Evolutionary conservation across 2,113 vertebrate genomes (phyloP).

Genomic region (Percina caprodes): DNA sequence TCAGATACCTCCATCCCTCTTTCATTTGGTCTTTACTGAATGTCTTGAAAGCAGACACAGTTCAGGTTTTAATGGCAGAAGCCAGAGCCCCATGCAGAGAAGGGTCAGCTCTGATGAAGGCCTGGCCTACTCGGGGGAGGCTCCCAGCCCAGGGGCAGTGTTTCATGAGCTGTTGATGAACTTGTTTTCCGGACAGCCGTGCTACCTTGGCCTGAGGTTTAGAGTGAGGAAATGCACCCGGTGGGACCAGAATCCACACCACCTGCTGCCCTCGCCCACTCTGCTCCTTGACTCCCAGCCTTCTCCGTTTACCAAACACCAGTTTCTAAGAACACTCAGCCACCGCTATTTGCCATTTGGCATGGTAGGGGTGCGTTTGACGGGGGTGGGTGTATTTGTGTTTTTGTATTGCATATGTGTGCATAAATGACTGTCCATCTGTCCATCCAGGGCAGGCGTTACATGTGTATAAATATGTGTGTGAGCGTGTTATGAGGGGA

Average conservation of each 20-base stretch:
- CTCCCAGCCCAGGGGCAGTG: constrained; percentile 27
- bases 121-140: constrained; percentile 10
- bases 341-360: constrained; percentile 74
- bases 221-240: constrained; percentile 74
- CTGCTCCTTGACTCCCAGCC: constrained; percentile 74
- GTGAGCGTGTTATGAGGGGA: constrained; percentile 66
- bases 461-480: constrained; percentile 52
- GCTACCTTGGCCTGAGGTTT: constrained; percentile 69
- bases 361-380: constrained; percentile 55
- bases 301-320: constrained; percentile 85
- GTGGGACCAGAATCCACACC: constrained; percentile 76
- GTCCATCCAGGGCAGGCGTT: constrained; percentile 60
- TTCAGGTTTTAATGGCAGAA: constrained; percentile 45
- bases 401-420: constrained; percentile 63
- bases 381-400: constrained; percentile 46
- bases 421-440: constrained; percentile 58
- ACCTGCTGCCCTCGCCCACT: constrained; percentile 81
- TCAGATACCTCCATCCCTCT: background rate
- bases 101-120: constrained; percentile 28
- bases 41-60: constrained; percentile 24
- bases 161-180: constrained; percentile 75
- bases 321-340: constrained; percentile 77
- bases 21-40: constrained; percentile 36
- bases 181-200: constrained; percentile 80
- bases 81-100: constrained; percentile 31